Percentiles rank a stretch among this genome's conserved stretches.
These are phyloP conservation scores for Grapholita molesta DNA, from an alignment of 1,140 invertebrate species.

Conservation along the genomic window DNA sequence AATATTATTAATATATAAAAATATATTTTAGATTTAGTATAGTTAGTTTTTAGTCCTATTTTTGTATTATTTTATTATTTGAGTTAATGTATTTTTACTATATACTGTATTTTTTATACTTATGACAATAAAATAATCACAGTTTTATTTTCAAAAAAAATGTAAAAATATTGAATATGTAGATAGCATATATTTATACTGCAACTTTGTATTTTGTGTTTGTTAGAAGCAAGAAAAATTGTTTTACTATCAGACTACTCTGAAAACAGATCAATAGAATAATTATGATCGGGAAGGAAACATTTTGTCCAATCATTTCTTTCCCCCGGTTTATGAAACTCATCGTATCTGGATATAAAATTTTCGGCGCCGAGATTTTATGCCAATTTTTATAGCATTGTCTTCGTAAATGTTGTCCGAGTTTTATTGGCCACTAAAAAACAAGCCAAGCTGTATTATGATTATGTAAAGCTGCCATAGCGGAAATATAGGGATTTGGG, in stretches of 20 bases:
- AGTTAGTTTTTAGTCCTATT: too few species aligned
- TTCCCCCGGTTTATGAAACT: slow-evolving; percentile 53
- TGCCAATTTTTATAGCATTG: slow-evolving; percentile 70
- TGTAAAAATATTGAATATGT: too few species aligned
- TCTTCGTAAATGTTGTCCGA: slow-evolving; percentile 69
- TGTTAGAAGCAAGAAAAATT: not conserved
- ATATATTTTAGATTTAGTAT: too few species aligned
- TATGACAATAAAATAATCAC: too few species aligned
- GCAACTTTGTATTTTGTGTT: too few species aligned
- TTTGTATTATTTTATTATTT: too few species aligned
- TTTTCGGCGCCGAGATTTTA: slow-evolving; percentile 71
- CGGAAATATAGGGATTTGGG: slow-evolving; percentile 5
- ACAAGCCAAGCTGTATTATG: slow-evolving; percentile 39
- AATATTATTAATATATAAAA: too few species aligned
- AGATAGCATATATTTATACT: too few species aligned
- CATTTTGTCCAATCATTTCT: slow-evolving; percentile 53
- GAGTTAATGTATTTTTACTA: too few species aligned
- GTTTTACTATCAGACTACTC: not conserved
- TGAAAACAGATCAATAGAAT: not conserved
- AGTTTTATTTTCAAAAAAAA: too few species aligned
- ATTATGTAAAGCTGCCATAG: slow-evolving; percentile 24
- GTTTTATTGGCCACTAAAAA: slow-evolving; percentile 66
- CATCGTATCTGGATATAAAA: slow-evolving; percentile 55
- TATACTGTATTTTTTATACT: too few species aligned
- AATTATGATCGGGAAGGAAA: not conserved